Conservation (phyloP, 2,888 invertebrate genomes). For the Catocala fraxini region DNA sequence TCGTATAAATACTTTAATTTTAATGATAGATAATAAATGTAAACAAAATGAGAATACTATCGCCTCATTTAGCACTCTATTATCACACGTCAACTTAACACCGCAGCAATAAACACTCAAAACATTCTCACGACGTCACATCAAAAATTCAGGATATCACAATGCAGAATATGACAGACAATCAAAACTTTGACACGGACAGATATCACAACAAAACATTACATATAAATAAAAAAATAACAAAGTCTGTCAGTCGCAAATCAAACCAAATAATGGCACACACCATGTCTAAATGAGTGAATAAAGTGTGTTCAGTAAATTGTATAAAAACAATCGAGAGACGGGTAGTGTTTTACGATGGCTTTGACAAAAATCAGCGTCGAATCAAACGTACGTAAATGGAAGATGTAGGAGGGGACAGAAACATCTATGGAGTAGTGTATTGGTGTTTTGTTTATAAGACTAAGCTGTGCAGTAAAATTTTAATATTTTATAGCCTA, state of each 20-base stretch:
- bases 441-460: too few relatives aligned
- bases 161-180: conserved; percentile 84
- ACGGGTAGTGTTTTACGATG: conserved; percentile 81
- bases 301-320: conserved; percentile 75
- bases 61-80: background rate
- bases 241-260: conserved; percentile 82
- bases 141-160: conserved; percentile 65
- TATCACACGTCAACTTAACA: conserved; percentile 31
- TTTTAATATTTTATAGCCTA: too few relatives aligned
- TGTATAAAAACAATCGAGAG: conserved; percentile 85
- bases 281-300: conserved; percentile 75
- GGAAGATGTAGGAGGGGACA: conserved; percentile 74
- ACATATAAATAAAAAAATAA: conserved; percentile 69
- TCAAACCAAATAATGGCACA: conserved; percentile 79
- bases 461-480: too few relatives aligned
- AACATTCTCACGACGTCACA: conserved; percentile 71
- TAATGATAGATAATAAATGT: background rate
- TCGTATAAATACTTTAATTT: too few relatives aligned
- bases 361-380: conserved; percentile 83
- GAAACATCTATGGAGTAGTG: conserved; percentile 54
- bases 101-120: conserved; percentile 46
- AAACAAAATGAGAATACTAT: background rate
- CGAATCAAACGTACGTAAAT: conserved; percentile 83
- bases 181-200: conserved; percentile 82
- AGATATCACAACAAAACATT: conserved; percentile 74